These are phyloP conservation scores for Sesamia nonagrioides DNA, from an alignment of 1,140 invertebrate genomes.

Conservation along the genomic window DNA sequence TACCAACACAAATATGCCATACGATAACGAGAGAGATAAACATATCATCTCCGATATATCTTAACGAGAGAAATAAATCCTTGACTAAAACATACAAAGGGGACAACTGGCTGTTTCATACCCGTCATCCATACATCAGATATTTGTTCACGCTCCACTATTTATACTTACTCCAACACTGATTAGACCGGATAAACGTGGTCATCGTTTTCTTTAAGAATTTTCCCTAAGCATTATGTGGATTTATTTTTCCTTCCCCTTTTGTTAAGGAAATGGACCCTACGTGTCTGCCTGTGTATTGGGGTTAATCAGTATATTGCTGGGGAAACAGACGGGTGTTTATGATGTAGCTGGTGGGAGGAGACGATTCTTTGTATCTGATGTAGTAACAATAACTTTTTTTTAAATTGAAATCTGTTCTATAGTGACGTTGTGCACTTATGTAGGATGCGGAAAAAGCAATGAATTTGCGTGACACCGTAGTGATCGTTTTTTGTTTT, in stretches of 20 bases:
- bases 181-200: conserved; percentile 2
- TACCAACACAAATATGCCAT: no score
- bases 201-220: conserved; percentile 30
- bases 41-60: no score
- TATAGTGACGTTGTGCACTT: no score
- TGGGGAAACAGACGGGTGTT: not conserved
- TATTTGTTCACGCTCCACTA: conserved; percentile 13
- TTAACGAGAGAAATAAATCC: not conserved
- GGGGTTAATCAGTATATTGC: conserved; percentile 44
- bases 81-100: not conserved
- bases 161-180: conserved; percentile 7
- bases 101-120: not conserved
- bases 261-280: conserved; percentile 41
- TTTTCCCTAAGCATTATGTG: conserved; percentile 37
- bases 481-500: no score
- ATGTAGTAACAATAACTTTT: not conserved
- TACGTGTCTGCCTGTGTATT: conserved; percentile 35
- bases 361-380: not conserved
- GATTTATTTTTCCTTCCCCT: conserved; percentile 42
- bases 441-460: no score
- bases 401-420: no score
- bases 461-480: no score
- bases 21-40: no score
- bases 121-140: not conserved
- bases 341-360: not conserved